Evolutionary conservation across 2,888 invertebrate genomes (phyloP).

Genomic region (Heteropelma amictum): DNA sequence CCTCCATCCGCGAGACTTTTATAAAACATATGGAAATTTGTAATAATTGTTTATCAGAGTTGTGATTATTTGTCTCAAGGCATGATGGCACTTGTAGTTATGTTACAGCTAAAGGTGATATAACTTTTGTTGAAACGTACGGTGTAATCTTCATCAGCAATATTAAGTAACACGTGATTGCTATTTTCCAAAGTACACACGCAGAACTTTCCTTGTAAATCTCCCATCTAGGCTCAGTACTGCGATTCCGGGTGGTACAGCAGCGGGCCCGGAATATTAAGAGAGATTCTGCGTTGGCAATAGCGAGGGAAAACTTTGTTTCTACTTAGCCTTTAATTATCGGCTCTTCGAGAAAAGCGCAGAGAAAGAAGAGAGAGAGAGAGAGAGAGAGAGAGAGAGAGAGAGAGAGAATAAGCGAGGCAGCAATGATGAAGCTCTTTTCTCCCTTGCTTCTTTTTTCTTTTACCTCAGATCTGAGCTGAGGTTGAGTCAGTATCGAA

Average conservation of each 20-base stretch:
- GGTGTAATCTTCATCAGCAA: not conserved
- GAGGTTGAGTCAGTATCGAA: slow-evolving; percentile 23
- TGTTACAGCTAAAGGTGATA: too few species aligned
- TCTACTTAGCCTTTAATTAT: slow-evolving; percentile 64
- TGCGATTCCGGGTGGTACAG: not conserved
- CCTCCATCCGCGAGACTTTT: too few species aligned
- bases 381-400: slow-evolving; percentile 11
- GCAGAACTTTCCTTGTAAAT: too few species aligned
- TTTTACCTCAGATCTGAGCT: not conserved
- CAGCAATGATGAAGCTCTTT: slow-evolving; percentile 37
- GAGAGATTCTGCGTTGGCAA: slow-evolving; percentile 1
- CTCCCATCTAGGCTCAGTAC: not conserved
- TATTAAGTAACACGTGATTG: not conserved
- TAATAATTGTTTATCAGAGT: too few species aligned
- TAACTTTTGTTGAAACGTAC: too few species aligned
- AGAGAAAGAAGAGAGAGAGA: slow-evolving; percentile 3
- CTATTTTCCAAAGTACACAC: not conserved
- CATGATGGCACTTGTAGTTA: too few species aligned
- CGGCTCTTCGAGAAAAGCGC: slow-evolving; percentile 42
- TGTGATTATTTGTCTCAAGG: too few species aligned
- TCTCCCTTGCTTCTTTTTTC: slow-evolving; percentile 12
- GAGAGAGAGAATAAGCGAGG: slow-evolving; percentile 7
- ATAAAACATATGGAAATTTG: too few species aligned
- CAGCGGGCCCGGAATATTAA: not conserved
- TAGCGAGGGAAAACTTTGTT: slow-evolving; percentile 57